These are phyloP conservation scores for Cyprinodon diabolis DNA, from an alignment of 2,797 vertebrate genomes.

Conservation along the genomic window DNA sequence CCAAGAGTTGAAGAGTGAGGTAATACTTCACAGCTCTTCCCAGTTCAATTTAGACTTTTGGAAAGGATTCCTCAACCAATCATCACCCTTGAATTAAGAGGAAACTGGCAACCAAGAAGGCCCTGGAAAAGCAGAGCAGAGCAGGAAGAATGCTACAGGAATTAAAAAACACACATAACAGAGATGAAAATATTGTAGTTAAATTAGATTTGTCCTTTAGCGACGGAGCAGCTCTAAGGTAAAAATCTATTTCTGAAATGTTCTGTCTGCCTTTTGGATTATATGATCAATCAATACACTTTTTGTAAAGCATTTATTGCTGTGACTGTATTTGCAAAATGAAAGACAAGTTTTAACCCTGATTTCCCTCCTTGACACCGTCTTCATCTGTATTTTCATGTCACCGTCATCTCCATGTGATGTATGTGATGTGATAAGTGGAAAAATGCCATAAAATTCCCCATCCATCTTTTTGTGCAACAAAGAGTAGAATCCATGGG, in stretches of 20 bases:
- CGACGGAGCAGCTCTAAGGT: background rate
- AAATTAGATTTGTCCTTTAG: background rate
- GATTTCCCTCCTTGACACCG: constrained; percentile 44
- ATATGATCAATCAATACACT: constrained; percentile 30
- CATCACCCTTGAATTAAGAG: background rate
- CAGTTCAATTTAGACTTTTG: background rate
- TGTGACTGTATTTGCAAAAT: constrained; percentile 20
- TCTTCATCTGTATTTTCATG: constrained; percentile 35
- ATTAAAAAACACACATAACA: background rate
- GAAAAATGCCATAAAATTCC: constrained; percentile 48
- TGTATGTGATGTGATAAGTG: constrained; percentile 33
- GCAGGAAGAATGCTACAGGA: too few species aligned
- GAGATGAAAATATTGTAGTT: background rate
- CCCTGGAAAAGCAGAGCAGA: background rate
- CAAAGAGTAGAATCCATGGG: constrained; percentile 41
- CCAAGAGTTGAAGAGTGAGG: background rate
- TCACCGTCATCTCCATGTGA: constrained; percentile 22
- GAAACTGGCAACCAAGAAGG: background rate
- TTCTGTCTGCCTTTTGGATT: background rate
- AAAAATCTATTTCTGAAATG: background rate
- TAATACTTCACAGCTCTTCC: background rate
- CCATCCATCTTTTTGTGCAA: constrained; percentile 48
- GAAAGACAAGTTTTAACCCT: constrained; percentile 24
- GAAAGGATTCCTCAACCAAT: background rate
- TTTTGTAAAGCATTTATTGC: constrained; percentile 5